Percentiles rank a stretch among this genome's conserved stretches.
phyloP scores from a whole-genome alignment of 1,140 invertebrate species.

The Holcopasites calliopsidis region DNA sequence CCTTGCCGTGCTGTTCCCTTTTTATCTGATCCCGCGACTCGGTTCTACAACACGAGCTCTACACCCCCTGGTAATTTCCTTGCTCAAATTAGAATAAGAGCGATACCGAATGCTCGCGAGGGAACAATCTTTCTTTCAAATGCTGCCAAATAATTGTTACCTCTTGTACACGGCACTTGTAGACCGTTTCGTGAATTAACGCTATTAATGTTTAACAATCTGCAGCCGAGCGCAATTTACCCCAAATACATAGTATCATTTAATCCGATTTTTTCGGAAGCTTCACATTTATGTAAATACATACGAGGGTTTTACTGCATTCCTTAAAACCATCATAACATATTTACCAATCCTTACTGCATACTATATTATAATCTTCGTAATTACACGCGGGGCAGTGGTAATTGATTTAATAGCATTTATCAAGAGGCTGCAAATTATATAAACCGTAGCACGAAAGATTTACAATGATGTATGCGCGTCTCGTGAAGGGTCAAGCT shows the following conservation, averaged over 20 bases:
- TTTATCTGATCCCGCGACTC: not conserved
- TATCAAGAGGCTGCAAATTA: not conserved
- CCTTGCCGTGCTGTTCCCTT: not conserved
- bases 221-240: too few relatives aligned
- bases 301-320: too few relatives aligned
- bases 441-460: conserved; percentile 9
- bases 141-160: not conserved
- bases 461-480: not conserved
- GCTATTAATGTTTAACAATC: too few relatives aligned
- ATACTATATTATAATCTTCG: too few relatives aligned
- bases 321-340: too few relatives aligned
- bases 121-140: not conserved
- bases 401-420: not conserved
- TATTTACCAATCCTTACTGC: too few relatives aligned
- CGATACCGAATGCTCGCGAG: not conserved
- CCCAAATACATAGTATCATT: too few relatives aligned
- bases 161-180: not conserved
- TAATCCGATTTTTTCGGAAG: too few relatives aligned
- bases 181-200: too few relatives aligned
- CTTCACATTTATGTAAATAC: too few relatives aligned
- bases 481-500: not conserved
- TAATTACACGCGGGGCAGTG: not conserved
- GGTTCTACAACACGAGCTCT: not conserved
- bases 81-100: not conserved
- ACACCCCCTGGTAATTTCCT: not conserved